Percentiles rank a stretch among this genome's conserved stretches.
Evolutionary conservation across 2,113 vertebrate genomes (phyloP).

Genomic region (Meriones unguiculatus): DNA sequence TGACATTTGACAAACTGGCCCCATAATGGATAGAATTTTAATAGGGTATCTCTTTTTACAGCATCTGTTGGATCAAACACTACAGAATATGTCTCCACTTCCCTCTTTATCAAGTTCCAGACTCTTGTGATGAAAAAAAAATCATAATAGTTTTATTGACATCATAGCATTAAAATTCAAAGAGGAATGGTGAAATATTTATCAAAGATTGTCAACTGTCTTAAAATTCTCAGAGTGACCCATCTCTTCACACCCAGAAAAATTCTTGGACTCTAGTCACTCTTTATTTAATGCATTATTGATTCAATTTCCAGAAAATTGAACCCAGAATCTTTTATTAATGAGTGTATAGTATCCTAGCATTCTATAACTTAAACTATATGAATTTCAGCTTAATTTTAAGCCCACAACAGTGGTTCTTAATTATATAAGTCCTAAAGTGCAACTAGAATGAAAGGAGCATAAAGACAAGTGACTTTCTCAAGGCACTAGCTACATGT

Average conservation of each 20-base stretch:
- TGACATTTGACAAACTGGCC: accelerated
- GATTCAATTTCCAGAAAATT: slow-evolving; percentile 22
- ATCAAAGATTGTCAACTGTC: not conserved
- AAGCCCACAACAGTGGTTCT: not conserved
- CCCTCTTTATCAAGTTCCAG: not conserved
- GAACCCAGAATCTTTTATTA: not conserved
- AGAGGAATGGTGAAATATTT: not conserved
- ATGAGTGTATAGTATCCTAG: not conserved
- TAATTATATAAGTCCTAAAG: not conserved
- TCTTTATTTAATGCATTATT: not conserved
- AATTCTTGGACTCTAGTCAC: not conserved
- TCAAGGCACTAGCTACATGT: not conserved
- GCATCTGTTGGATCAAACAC: not conserved
- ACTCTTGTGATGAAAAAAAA: not conserved
- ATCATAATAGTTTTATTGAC: not conserved
- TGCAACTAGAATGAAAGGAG: not conserved
- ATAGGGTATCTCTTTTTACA: not conserved
- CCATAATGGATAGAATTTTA: not conserved
- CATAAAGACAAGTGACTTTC: not conserved
- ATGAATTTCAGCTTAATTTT: not conserved
- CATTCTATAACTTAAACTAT: not conserved
- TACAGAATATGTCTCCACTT: not conserved
- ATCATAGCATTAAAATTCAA: slow-evolving; percentile 8
- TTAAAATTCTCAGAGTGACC: not conserved
- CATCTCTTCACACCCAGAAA: not conserved